Percentiles rank a stretch among this genome's conserved stretches.
Evolutionary conservation across 2,113 vertebrate species (phyloP).

Genomic region (Phalacrocorax carbo): DNA sequence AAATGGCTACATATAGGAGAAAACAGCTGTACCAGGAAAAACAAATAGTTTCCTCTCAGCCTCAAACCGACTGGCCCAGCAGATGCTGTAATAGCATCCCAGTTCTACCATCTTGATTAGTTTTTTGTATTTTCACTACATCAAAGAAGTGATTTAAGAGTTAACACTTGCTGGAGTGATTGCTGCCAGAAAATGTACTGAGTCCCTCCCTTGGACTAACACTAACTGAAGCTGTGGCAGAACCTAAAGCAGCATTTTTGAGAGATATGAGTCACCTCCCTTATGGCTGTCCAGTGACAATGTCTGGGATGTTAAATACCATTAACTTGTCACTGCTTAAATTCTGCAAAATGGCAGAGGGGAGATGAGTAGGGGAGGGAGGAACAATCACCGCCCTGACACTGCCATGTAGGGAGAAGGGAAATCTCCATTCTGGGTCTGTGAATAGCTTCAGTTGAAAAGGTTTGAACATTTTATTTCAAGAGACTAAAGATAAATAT

Average conservation of each 20-base stretch:
- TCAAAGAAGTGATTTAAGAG: neutral
- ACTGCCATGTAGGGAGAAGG: neutral
- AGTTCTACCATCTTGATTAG: neutral
- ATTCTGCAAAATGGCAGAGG: neutral
- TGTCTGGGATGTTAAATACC: neutral
- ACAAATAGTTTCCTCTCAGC: neutral
- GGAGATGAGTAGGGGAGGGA: neutral
- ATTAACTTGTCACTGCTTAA: neutral
- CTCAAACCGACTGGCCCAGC: neutral
- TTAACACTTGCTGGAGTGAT: neutral
- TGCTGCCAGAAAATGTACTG: neutral
- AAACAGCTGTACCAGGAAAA: slow-evolving; percentile 17
- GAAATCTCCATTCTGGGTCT: neutral
- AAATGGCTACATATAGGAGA: neutral
- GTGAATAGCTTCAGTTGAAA: neutral
- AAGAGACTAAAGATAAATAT: neutral
- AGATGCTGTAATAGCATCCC: neutral
- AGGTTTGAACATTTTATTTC: neutral
- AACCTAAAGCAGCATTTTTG: neutral
- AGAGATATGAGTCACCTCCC: neutral
- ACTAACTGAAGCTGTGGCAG: neutral
- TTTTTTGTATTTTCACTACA: neutral
- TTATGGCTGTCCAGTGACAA: neutral
- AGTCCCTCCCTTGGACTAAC: neutral
- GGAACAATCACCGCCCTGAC: neutral